These are phyloP conservation scores for Cinclus mexicanus DNA, from an alignment of 2,113 vertebrate genomes.

Conservation along the genomic window DNA sequence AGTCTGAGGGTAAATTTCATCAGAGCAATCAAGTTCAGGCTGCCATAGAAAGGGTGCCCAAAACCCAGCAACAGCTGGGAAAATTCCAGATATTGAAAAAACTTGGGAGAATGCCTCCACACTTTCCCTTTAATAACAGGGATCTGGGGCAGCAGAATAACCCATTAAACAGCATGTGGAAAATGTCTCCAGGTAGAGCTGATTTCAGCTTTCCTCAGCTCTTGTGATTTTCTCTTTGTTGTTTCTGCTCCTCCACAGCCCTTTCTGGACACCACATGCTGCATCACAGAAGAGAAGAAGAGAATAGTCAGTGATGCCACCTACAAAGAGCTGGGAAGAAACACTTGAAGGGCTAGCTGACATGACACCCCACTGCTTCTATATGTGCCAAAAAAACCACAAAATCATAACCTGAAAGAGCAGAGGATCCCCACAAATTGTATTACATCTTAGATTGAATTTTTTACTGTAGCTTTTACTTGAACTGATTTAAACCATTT, in stretches of 20 bases:
- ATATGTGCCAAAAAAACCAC: neutral
- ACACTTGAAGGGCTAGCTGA: neutral
- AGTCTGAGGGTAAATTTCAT: neutral
- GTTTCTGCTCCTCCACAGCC: neutral
- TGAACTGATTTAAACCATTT: neutral
- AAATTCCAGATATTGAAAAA: neutral
- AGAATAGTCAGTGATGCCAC: neutral
- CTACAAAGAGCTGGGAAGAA: neutral
- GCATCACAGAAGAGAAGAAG: neutral
- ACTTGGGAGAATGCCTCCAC: neutral
- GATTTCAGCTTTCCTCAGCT: neutral
- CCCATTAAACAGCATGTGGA: neutral
- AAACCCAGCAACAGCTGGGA: neutral
- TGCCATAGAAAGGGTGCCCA: neutral
- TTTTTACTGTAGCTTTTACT: neutral
- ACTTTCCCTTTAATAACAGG: accelerated
- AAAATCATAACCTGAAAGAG: neutral
- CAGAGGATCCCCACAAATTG: neutral
- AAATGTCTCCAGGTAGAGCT: neutral
- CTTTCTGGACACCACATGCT: neutral
- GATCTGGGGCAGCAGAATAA: neutral
- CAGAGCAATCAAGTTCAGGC: neutral
- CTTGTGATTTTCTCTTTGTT: neutral
- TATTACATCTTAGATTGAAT: neutral
- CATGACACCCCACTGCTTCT: neutral